phyloP scores from a whole-genome alignment of 2,113 vertebrate genomes.

The Psephotus haematonotus region DNA sequence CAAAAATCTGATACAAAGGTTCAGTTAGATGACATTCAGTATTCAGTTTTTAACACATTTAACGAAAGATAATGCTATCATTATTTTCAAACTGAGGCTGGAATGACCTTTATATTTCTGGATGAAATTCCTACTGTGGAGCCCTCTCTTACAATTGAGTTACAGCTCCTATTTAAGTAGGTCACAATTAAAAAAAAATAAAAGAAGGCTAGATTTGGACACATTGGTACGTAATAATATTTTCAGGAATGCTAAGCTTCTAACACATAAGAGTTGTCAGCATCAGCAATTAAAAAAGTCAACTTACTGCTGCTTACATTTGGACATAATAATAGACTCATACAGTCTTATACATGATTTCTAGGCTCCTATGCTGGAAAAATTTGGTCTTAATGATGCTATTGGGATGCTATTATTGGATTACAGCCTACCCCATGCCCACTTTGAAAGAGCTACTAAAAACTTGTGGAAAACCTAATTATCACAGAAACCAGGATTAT shows the following conservation, averaged over 20 bases:
- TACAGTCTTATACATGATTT: not conserved
- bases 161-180: slow-evolving; percentile 21
- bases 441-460: slow-evolving; percentile 3
- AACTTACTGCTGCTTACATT: not conserved
- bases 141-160: not conserved
- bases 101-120: not conserved
- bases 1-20: not conserved
- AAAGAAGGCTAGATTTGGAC: not conserved
- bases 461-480: slow-evolving; percentile 28
- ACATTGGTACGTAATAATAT: not conserved
- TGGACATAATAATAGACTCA: not conserved
- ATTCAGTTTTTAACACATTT: not conserved
- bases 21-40: not conserved
- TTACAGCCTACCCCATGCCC: not conserved
- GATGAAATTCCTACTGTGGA: not conserved
- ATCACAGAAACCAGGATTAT: slow-evolving; percentile 1
- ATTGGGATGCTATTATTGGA: not conserved
- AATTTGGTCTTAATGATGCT: not conserved
- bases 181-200: not conserved
- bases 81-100: not conserved
- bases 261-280: not conserved
- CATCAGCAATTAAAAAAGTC: not conserved
- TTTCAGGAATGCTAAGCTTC: not conserved
- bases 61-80: not conserved
- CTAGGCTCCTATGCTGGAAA: not conserved